phyloP scores from a whole-genome alignment of 2,113 vertebrate species.

The Otus sunia region DNA sequence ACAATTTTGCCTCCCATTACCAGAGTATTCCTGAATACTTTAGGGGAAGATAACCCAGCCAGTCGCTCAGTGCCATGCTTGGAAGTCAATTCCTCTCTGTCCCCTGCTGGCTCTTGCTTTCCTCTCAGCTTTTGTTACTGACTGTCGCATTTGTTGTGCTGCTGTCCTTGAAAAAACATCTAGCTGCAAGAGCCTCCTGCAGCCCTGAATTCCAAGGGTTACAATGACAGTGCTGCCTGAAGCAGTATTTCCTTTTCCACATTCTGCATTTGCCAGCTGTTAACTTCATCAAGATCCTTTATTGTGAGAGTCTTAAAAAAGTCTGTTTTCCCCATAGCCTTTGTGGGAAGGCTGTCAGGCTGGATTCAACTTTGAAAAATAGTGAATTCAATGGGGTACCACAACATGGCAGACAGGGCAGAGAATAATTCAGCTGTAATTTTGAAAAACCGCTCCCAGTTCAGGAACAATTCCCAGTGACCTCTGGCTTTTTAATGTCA shows the following conservation, averaged over 20 bases:
- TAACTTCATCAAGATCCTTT: conserved; percentile 48
- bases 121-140: neutral
- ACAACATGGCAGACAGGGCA: neutral
- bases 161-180: conserved; percentile 15
- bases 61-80: neutral
- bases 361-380: neutral
- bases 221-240: conserved; percentile 5
- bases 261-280: conserved; percentile 47
- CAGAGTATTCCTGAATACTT: neutral
- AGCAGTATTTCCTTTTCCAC: conserved; percentile 39
- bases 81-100: neutral
- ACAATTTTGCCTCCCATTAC: neutral
- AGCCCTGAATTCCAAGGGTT: conserved; percentile 54
- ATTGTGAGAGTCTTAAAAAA: neutral
- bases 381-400: neutral
- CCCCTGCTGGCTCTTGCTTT: neutral
- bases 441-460: neutral
- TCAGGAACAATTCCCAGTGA: neutral
- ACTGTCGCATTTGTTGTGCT: neutral
- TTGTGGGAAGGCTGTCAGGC: neutral
- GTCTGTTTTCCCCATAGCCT: conserved; percentile 41
- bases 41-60: neutral
- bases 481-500: neutral
- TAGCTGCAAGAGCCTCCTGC: neutral
- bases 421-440: neutral